Evolutionary conservation across 2,888 invertebrate genomes (phyloP), one percentile per base, ranked within the genome.

Genomic region (Chymomyza amoena): DNA sequence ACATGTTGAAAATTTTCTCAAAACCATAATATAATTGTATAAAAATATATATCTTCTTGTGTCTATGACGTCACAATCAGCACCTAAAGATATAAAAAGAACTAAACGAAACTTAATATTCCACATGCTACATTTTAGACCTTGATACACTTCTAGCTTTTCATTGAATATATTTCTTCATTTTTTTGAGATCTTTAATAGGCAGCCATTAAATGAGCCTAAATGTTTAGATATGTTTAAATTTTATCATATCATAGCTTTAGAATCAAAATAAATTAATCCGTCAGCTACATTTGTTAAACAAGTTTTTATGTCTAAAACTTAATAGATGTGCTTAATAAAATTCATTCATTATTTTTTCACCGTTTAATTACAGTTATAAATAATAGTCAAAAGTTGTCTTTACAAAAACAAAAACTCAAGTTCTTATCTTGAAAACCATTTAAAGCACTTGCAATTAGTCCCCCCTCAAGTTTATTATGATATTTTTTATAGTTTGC

Each of bases 401-500:
- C 13, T 45, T 36, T 36, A 36, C 36, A 13, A 54, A 18, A 54
- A n/a, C 16, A 54, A 16, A 54, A 54, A 54, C 16, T 18, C 18
- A 54, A 10, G 16, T 18, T 54, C 52, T 54, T 54, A 18, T 18
- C 52, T 54, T 25, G 25, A 25, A 25, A 18, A 15, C 52, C 18
- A 54, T 54, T 16, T 18, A 54, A 54, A 54, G 52, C 16, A n/a
- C 10, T n/a, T 54, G 52, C 52, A 54, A 54, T 54, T 54, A 54
- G 52, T 18, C 52, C 15, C 52, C 15, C 15, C 18, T 45, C 39
- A 13, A 45, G 6, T 45, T 45, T 13, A 45, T 45, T 45, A 13
- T 45, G 39, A 45, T 45, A 57, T 61, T 57, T 72, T 69, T 64
- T 66, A 13, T 61, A 13, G 0, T 61, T 69, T 57, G 60, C 16